Base-by-base conservation (phyloP, 2,797 vertebrate genomes). In the Macroramphosus scolopax region DNA sequence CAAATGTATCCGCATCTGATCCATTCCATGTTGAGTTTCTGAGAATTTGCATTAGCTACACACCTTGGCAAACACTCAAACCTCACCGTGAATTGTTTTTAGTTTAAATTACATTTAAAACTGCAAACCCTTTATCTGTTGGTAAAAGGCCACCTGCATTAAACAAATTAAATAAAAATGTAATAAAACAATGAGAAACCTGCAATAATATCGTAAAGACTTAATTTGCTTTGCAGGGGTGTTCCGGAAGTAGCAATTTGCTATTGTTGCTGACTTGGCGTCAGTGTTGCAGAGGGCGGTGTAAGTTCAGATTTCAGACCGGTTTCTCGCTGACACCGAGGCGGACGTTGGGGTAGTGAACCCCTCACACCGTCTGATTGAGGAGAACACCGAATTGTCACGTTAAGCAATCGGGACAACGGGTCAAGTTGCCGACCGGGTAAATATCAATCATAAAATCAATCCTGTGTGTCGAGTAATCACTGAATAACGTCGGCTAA, bases 261-360 rank as follows among this genome's bases (percentile, higher is more conserved):
- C 1, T 14, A 1, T 18, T 25, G 2, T 5, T n/a, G 38, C 5
- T 3, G 24, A 11, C 31, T 63, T 78, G 13, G 48, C 8, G 0
- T 4, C 4, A 18, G 17, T 3, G 40, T 12, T 32, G 11, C 22
- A 40, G 74, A 71, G 66, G 73, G 78, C 54, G 73, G 67, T 14
- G 62, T 59, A 34, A 54, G 49, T 31, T 47, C 49, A 44, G 68
- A 29, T 46, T 72, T 72, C 59, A 74, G 72, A 88, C 87, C 85
- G 89, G 81, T 72, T 76, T 67, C 40, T 68, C 40, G 6, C 62
- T 62, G 57, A 80, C 26, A 63, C 62, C 41, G 57, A 73, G 56
- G 49, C 65, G 64, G 63, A 79, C 75, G 44, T 62, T 68, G 75
- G 75, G 40, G 32, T 2, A 54, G 42, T 10, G 65, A 69, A 51